Evolutionary conservation across 1,140 invertebrate species (phyloP), one percentile per base, ranked within the genome.

Genomic region (Penaeus vannamei): DNA sequence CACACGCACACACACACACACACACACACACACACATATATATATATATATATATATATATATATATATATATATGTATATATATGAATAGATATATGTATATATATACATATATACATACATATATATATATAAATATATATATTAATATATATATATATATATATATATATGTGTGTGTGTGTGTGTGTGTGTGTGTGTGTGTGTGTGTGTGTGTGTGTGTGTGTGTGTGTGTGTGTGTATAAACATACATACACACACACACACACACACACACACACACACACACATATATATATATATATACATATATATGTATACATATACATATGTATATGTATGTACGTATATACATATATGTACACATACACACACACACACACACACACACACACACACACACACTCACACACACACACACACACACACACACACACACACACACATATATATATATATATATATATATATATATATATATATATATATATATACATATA

Each of bases 51-150:
- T 64, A 64, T 64, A 64, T 64, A 64, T 64, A 64, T n/a, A 64
- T 64, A 64, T 64, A 64, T 64, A 64, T 64, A 64, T 64, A 64
- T 64, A 64, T 64, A 64, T 64, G n/a, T 64, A 64, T n/a, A 64
- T n/a, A n/a, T n/a, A n/a, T n/a, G n/a, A n/a, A n/a, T n/a, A n/a
- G n/a, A n/a, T n/a, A n/a, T n/a, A n/a, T n/a, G n/a, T n/a, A 64
- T n/a, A 64, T n/a, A 64, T n/a, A 64, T n/a, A 64, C 62, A 64
- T n/a, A 64, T 64, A 64, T 64, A 64, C n/a, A 64, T 64, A 64
- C n/a, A 64, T 64, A 64, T n/a, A 64, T 64, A 64, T 64, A 64
- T 64, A 64, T 64, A 64, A 19, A 64, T 64, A 64, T 64, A 64
- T n/a, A 64, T 64, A 64, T 64, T 19, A 19, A 64, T 64, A 64